Evolutionary conservation across 1,140 invertebrate genomes (phyloP).

Genomic region (Saccostrea echinata): DNA sequence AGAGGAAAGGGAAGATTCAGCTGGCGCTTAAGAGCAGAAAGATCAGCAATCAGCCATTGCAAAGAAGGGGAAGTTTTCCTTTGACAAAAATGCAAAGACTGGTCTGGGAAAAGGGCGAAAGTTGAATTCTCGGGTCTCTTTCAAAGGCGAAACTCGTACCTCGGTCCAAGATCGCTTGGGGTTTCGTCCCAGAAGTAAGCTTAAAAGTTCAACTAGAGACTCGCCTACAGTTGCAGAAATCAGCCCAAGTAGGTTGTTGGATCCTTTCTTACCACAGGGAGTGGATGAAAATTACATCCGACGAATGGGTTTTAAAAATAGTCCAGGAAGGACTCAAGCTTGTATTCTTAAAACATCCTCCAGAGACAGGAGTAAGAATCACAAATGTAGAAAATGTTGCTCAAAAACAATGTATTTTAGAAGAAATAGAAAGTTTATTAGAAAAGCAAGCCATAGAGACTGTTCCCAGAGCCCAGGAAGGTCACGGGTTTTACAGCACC

Average conservation of each 20-base stretch:
- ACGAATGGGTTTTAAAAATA: too few species aligned
- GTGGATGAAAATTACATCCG: conserved; percentile 51
- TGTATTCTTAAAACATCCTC: conserved; percentile 38
- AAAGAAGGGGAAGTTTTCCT: conserved; percentile 4
- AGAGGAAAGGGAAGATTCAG: background rate
- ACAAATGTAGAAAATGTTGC: conserved; percentile 29
- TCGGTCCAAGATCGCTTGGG: background rate
- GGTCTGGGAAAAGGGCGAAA: background rate
- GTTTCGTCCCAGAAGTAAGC: background rate
- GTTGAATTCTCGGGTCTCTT: background rate
- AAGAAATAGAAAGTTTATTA: conserved; percentile 41
- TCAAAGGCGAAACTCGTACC: background rate
- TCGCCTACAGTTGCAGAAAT: background rate
- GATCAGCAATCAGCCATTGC: background rate
- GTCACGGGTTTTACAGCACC: conserved; percentile 44
- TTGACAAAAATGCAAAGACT: background rate
- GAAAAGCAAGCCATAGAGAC: conserved; percentile 37
- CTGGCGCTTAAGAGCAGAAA: background rate
- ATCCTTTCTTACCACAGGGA: conserved; percentile 21
- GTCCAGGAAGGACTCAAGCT: conserved; percentile 51
- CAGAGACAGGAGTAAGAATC: conserved; percentile 16
- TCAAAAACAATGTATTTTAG: conserved; percentile 20
- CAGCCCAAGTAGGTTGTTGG: conserved; percentile 43
- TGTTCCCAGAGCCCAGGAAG: background rate
- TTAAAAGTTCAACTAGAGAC: background rate